Evolutionary conservation across 2,797 vertebrate species (phyloP).

Genomic region (Chrysocyon brachyurus): DNA sequence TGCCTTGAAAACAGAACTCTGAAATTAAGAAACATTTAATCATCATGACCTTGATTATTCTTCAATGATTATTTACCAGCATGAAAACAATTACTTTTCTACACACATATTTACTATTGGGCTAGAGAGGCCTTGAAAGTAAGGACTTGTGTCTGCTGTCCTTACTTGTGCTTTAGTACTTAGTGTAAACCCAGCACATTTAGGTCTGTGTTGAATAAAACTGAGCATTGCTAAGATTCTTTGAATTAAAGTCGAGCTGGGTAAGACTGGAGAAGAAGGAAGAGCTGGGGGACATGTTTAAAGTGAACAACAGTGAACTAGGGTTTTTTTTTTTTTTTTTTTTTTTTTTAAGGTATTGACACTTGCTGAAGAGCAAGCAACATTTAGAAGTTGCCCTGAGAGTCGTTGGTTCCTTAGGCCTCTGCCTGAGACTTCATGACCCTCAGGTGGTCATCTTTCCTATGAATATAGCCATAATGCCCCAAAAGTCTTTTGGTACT

Average conservation of each 20-base stretch:
- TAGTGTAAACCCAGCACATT: neutral
- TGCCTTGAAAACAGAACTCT: conserved; percentile 40
- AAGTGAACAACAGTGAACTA: neutral
- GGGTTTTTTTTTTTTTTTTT: no score
- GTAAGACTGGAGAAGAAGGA: neutral
- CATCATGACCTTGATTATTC: neutral
- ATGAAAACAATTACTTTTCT: neutral
- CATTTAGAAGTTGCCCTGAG: conserved; percentile 12
- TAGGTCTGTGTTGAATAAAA: neutral
- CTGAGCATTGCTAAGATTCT: neutral
- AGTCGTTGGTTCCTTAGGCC: neutral
- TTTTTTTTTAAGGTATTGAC: neutral
- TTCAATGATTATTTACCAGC: neutral
- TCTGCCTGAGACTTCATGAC: neutral
- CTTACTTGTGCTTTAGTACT: neutral
- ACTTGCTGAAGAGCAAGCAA: neutral
- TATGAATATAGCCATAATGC: neutral
- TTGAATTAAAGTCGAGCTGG: neutral
- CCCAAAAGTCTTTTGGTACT: neutral
- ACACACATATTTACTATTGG: neutral
- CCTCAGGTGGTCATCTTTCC: neutral
- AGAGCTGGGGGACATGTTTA: neutral
- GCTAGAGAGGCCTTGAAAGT: neutral
- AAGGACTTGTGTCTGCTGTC: neutral
- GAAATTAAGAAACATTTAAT: conserved; percentile 50